Base-by-base conservation (phyloP, 2,113 vertebrate genomes). In the Progne subis region DNA sequence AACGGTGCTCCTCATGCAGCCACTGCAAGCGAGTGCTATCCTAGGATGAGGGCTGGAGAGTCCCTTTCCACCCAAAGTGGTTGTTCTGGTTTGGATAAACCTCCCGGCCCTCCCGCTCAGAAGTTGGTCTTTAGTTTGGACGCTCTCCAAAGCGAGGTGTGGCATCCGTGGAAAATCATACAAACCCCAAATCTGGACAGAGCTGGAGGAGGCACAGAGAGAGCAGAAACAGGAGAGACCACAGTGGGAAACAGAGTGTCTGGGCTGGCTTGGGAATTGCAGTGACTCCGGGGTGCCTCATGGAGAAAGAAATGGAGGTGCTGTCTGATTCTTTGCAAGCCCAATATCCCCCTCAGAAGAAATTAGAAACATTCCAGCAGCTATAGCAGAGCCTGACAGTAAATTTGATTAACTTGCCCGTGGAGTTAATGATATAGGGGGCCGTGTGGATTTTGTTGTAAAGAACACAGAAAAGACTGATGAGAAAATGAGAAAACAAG, bases 401-500 rank as follows among this genome's bases (percentile, higher is more conserved):
- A 97, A 97, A 97, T 96, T 95, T 96, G 95, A 96, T 96, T 96
- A 97, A 97, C 96, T 97, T 94, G 93, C 96, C 97, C 70, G 5
- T 94, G 88, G 93, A 95, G 96, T 97, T 96, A 96, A 97, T 97
- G 96, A 97, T 97, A 97, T 97, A 97, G 96, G 97, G 97, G 95
- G 76, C 95, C 92, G 82, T 96, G 97, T 96, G 96, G 96, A 97
- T 97, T 97, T 97, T 97, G 97, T 96, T 96, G 97, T 97, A 97
- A 97, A 97, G 97, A 97, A 97, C 95, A 96, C 94, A 95, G 96
- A 97, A 96, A 96, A 96, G 97, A 96, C 96, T 96, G 97, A 96
- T 97, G 97, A 97, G 97, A 96, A 97, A 97, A 97, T 97, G 97
- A 97, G 97, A 97, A 97, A 97, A 96, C 97, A 96, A 96, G 97